Conservation (phyloP, 2,113 vertebrate species). For the Rhea americana region DNA sequence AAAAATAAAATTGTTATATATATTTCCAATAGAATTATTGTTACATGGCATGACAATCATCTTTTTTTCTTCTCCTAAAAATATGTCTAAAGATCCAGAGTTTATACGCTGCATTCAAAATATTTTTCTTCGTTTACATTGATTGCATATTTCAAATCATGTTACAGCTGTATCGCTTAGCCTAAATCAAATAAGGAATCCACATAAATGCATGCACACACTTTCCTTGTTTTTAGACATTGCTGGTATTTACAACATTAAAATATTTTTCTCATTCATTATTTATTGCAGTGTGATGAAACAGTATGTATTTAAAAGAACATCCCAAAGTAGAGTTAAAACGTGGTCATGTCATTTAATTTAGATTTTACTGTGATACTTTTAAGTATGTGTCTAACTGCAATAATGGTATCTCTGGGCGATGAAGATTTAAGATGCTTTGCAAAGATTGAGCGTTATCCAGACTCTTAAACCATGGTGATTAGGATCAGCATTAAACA, state of each 20-base stretch:
- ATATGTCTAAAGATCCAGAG: conserved; percentile 60
- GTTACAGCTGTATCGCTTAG: conserved; percentile 73
- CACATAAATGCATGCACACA: conserved; percentile 51
- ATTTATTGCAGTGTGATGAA: conserved; percentile 42
- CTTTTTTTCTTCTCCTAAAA: conserved; percentile 29
- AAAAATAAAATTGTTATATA: conserved; percentile 54
- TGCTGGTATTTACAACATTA: conserved; percentile 58
- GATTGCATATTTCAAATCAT: conserved; percentile 76
- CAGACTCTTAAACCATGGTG: conserved; percentile 38
- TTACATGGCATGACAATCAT: conserved; percentile 36
- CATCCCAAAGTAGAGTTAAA: conserved; percentile 44
- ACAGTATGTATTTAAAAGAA: conserved; percentile 37
- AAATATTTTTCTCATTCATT: conserved; percentile 63
- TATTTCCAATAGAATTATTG: conserved; percentile 49
- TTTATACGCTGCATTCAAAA: conserved; percentile 74
- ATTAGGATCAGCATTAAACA: conserved; percentile 45
- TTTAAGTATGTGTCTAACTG: conserved; percentile 59
- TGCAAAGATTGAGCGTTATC: conserved; percentile 64
- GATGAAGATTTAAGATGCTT: conserved; percentile 72
- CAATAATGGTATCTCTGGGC: conserved; percentile 63
- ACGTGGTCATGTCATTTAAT: conserved; percentile 50
- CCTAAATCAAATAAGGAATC: conserved; percentile 72
- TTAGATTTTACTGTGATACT: conserved; percentile 29
- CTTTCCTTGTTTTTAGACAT: conserved; percentile 35
- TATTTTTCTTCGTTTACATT: conserved; percentile 76